Base-by-base conservation (phyloP, 2,888 invertebrate species). In the Chromoteleia sp. region DNA sequence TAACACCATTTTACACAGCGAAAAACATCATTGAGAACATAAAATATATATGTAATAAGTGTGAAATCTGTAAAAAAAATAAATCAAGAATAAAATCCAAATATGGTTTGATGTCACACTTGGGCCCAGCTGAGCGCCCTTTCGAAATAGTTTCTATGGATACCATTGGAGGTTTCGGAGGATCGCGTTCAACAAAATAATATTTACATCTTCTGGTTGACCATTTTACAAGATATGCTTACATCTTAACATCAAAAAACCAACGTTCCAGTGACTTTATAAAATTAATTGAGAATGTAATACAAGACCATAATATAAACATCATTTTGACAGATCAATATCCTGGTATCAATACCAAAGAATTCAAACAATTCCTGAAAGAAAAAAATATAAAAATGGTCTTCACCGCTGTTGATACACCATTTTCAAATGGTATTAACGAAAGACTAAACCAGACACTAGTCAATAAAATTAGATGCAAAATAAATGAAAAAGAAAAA, bases 71-170 rank as follows among this genome's bases (percentile, higher is more conserved):
- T 12, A 81, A 68, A n/a, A 80, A 54, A 43, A 85, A 84, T 54
- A 84, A 84, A 75, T 61, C 82, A 36, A 77, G 83, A 82, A 41
- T 75, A 12, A 41, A 83, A 41, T 8, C 50, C 0, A 78, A 81
- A 85, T 84, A 45, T 30, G 82, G 83, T 2, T 41, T 80, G 2
- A 63, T 84, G 80, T 84, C 83, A 6, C 79, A 85, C 4, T 39
- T 84, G 14, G 82, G 84, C 5, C 84, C 85, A 36, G 81, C 83
- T 0, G 61, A 25, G 6, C 14, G 48, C 1, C 50, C 83, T 0
- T 84, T 84, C 10, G 74, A 84, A 71, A 84, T 85, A 15, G 45
- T 85, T 6, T 84, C 84, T 0, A 82, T 84, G 14, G 84, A 84
- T n/a, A 85, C 83, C 4, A 84, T 84, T 8, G 84, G 84, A 29